Conservation (phyloP, 2,797 vertebrate genomes). For the Hybognathus amarus region DNA sequence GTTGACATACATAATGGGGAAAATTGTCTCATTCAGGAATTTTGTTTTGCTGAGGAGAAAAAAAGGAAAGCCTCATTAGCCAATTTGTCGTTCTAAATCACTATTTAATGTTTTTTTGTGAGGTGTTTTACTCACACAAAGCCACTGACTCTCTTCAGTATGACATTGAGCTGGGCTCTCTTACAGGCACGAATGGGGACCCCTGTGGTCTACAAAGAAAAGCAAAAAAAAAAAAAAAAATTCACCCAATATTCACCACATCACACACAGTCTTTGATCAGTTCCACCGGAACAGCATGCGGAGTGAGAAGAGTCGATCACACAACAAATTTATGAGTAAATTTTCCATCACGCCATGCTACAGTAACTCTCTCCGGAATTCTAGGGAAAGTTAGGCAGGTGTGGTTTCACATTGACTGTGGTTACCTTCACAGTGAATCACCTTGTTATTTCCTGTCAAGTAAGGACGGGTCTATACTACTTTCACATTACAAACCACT, state of each 20-base stretch:
- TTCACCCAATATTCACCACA: background rate
- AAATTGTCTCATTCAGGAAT: slow-evolving; percentile 78
- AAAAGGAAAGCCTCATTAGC: background rate
- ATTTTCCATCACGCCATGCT: background rate
- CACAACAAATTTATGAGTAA: background rate
- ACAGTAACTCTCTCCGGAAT: background rate
- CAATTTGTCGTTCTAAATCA: background rate
- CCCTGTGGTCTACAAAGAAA: slow-evolving; percentile 74
- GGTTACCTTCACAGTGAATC: background rate
- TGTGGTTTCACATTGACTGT: background rate
- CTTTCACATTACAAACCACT: slow-evolving; percentile 13
- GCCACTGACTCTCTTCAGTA: slow-evolving; percentile 77
- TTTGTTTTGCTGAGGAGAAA: slow-evolving; percentile 71
- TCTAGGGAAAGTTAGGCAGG: background rate
- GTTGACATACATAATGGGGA: slow-evolving; percentile 85
- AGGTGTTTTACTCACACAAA: slow-evolving; percentile 77
- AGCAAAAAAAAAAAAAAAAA: background rate
- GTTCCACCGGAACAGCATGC: background rate
- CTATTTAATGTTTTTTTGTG: background rate
- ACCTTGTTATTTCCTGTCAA: background rate
- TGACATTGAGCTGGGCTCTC: slow-evolving; percentile 83
- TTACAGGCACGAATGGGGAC: slow-evolving; percentile 84
- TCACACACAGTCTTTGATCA: background rate
- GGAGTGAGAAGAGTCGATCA: background rate
- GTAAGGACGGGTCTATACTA: background rate